Base-by-base conservation (phyloP, 2,113 vertebrate genomes). In the Oncorhynchus clarkii region DNA sequence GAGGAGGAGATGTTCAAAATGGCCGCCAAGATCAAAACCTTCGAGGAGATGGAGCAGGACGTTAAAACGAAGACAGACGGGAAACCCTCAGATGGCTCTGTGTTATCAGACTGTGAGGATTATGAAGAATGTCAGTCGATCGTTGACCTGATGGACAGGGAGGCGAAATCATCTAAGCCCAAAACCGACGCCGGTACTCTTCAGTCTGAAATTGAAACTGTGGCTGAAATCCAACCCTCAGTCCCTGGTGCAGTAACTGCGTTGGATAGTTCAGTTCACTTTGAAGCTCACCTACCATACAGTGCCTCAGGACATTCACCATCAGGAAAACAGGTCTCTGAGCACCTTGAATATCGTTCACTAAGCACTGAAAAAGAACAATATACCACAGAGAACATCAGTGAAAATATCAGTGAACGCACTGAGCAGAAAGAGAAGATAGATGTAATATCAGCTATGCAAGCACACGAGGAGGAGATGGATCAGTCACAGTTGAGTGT, bases 1-100 rank as follows among this genome's bases (percentile, higher is more conserved):
- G 97, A 99, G 73, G 96, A 99, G 78, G 95, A 98, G 77, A 99
- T 99, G 97, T 99, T 99, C 86, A 99, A 98, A 92, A 99, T 99
- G 94, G 97, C 95, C 79, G 94, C 97, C 84, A 99, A 97, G 89
- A 94, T 99, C 45, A 96, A 97, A 93, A 98, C 87, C 69, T 99
- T 99, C 86, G 97, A 97, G 74, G 95, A 98, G 82, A 93, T 99
- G 86, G 97, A 99, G 74, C 93, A 97, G 51, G 96, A 99, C 74
- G 93, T 93, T 67, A 96, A 95, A 90, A 92, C 91, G n/a, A 96
- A 90, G 85, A 94, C 78, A 86, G 94, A 94, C 18, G 78, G 83
- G n/a, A 94, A 86, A 75, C 87, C 82, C 67, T 91, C 91, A n/a
- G 94, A 93, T 5, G 66, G 68, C 68, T 79, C 75, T 54, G 18